Evolutionary conservation across 1,140 invertebrate species (phyloP).

Genomic region (Pygmarrhopalites habei): DNA sequence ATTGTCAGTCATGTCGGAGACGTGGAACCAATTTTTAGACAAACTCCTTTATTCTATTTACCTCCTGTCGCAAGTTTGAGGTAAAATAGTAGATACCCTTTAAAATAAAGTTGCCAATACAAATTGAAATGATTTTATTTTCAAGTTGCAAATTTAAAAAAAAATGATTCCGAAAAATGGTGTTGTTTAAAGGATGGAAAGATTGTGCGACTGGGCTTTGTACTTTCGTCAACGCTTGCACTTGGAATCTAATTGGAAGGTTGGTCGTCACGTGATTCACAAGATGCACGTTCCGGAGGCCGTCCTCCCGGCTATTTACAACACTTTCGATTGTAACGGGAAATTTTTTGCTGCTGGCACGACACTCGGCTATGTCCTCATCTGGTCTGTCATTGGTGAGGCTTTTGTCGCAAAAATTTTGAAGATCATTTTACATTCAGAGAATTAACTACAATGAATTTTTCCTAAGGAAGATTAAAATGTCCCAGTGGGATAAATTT

Average conservation of each 20-base stretch:
- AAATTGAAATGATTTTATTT: neutral
- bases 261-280: slow-evolving; percentile 15
- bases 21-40: neutral
- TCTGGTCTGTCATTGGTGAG: slow-evolving; percentile 15
- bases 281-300: neutral
- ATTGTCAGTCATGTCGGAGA: neutral
- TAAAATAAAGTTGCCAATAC: neutral
- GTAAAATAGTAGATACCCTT: neutral
- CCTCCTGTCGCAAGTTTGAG: neutral
- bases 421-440: too few relatives aligned
- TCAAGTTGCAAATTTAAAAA: neutral
- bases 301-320: neutral
- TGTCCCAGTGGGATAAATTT: too few relatives aligned
- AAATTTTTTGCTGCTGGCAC: slow-evolving; percentile 9
- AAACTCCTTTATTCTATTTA: neutral
- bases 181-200: neutral
- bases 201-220: slow-evolving; percentile 14
- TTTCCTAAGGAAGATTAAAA: too few relatives aligned
- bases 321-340: slow-evolving; percentile 5
- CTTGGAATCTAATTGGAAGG: slow-evolving; percentile 17
- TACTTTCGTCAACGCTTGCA: slow-evolving; percentile 18
- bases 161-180: too few relatives aligned
- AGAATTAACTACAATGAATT: too few relatives aligned
- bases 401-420: too few relatives aligned
- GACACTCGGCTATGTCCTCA: slow-evolving; percentile 3